A percentile compares a stretch with the other conserved stretches of the same genome.
phyloP scores from a whole-genome alignment of 2,888 invertebrate genomes.

The Ptilodon capucinus region DNA sequence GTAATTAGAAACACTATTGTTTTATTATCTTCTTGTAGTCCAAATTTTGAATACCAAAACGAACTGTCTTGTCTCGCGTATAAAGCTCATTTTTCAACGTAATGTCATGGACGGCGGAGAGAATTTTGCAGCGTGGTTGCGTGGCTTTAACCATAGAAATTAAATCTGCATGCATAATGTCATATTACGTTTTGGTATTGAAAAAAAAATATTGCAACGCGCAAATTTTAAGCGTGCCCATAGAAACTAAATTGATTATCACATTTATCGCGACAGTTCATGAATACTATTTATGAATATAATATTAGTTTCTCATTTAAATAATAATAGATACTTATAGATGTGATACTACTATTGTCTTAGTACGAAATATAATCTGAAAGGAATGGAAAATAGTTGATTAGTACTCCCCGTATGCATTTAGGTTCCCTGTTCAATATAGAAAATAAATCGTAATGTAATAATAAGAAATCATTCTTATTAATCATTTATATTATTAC shows the following conservation, averaged over 20 bases:
- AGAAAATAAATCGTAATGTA: constrained; percentile 54
- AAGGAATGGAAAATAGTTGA: constrained; percentile 54
- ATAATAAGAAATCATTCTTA: constrained; percentile 43
- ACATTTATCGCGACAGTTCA: constrained; percentile 21
- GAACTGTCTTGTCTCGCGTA: too few relatives aligned
- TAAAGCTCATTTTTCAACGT: too few relatives aligned
- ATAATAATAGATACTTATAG: constrained; percentile 50
- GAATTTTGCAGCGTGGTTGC: too few relatives aligned
- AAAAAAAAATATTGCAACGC: too few relatives aligned
- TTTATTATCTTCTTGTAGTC: too few relatives aligned
- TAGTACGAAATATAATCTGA: constrained; percentile 52
- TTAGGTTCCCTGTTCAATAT: constrained; percentile 58
- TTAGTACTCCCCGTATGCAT: constrained; percentile 63
- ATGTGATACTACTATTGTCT: constrained; percentile 69
- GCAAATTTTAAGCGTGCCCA: too few relatives aligned
- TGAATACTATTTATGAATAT: constrained; percentile 7
- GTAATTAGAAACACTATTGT: background rate
- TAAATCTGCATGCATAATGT: too few relatives aligned
- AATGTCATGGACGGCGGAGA: too few relatives aligned
- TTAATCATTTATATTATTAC: constrained; percentile 42
- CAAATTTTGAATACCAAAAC: too few relatives aligned
- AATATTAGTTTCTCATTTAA: constrained; percentile 36
- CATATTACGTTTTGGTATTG: too few relatives aligned
- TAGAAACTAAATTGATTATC: constrained; percentile 18
- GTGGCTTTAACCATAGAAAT: too few relatives aligned